Evolutionary conservation across 2,888 invertebrate species (phyloP).

Genomic region (Octodonta nipae): DNA sequence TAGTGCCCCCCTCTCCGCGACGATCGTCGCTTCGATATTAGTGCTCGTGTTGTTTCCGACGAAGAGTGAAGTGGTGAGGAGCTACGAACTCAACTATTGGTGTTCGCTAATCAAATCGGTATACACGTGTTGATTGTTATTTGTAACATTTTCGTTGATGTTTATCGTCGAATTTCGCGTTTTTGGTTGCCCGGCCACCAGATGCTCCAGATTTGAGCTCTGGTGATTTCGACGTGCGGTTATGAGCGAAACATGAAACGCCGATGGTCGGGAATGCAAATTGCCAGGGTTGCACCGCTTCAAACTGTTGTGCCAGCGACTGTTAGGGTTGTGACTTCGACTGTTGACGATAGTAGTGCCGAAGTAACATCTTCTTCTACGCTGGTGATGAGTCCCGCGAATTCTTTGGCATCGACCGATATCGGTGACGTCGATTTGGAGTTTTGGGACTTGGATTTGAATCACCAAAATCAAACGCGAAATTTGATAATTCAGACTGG

Average conservation of each 20-base stretch:
- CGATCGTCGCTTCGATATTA: not conserved
- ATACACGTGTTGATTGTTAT: too few species aligned
- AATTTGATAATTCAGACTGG: conserved; percentile 30
- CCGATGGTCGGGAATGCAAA: conserved; percentile 55
- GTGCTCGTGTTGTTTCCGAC: too few species aligned
- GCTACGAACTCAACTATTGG: too few species aligned
- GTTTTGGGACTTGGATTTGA: conserved; percentile 62
- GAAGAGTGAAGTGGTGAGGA: too few species aligned
- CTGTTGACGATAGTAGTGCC: conserved; percentile 51
- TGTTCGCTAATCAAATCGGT: too few species aligned
- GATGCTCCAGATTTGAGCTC: too few species aligned
- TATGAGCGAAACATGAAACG: conserved; percentile 45
- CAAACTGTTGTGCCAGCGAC: too few species aligned
- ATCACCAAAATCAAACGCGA: conserved; percentile 33
- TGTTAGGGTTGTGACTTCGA: not conserved
- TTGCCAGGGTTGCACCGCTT: conserved; percentile 51
- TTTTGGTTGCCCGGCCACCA: too few species aligned
- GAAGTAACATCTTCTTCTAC: conserved; percentile 63
- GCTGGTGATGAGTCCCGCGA: conserved; percentile 56
- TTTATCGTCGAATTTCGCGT: too few species aligned
- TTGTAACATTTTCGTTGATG: too few species aligned
- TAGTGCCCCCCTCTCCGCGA: conserved; percentile 26
- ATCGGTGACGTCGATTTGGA: conserved; percentile 66
- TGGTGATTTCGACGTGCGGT: not conserved
- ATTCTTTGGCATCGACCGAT: conserved; percentile 57